These are phyloP conservation scores for Laticauda colubrina DNA, from an alignment of 2,113 vertebrate species.

Conservation along the genomic window DNA sequence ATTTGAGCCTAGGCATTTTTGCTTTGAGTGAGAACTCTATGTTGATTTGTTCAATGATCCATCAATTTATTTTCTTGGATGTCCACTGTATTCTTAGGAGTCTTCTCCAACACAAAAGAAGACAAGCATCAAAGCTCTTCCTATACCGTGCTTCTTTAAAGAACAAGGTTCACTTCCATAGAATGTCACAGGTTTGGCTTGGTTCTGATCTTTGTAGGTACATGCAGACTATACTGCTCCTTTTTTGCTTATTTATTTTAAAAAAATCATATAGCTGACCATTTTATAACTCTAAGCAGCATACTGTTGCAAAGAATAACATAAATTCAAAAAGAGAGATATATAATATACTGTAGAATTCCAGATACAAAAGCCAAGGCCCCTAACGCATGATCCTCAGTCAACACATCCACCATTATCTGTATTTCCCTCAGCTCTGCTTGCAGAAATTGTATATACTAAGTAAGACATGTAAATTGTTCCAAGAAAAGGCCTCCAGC, in stretches of 20 bases:
- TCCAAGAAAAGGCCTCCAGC: constrained; percentile 36
- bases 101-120: background rate
- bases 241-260: background rate
- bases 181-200: background rate
- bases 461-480: constrained; percentile 5
- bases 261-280: background rate
- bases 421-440: background rate
- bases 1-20: background rate
- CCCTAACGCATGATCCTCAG: background rate
- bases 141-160: background rate
- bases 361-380: background rate
- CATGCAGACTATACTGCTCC: background rate
- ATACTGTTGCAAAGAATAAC: background rate
- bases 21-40: background rate
- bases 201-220: background rate
- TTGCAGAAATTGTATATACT: constrained; percentile 13
- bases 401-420: background rate
- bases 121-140: background rate
- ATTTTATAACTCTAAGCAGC: background rate
- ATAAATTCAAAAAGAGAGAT: background rate
- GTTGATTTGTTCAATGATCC: background rate
- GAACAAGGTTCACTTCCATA: background rate
- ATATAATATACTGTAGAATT: background rate
- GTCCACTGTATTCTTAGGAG: background rate
- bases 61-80: background rate